Percentiles rank a stretch among this genome's conserved stretches.
phyloP scores from a whole-genome alignment of 2,797 vertebrate genomes.

The Leuciscus waleckii region DNA sequence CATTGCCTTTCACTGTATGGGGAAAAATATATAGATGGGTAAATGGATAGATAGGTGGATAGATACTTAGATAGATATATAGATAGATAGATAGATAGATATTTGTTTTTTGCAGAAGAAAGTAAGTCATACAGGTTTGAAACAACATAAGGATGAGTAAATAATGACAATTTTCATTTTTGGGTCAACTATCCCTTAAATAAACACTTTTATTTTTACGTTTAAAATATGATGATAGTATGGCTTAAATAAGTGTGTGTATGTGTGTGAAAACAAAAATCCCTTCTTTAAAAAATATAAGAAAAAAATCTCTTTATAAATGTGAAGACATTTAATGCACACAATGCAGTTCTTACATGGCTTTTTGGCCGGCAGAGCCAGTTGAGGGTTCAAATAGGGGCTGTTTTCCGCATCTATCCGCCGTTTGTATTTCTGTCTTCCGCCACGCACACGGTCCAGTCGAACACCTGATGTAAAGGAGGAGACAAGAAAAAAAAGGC shows the following conservation, averaged over 20 bases:
- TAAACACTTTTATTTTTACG: not conserved
- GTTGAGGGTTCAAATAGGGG: slow-evolving; percentile 97
- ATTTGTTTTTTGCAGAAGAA: no score
- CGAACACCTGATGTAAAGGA: slow-evolving; percentile 84
- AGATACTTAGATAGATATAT: no score
- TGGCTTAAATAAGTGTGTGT: not conserved
- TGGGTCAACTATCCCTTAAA: not conserved
- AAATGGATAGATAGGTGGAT: no score
- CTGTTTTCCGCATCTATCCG: slow-evolving; percentile 99
- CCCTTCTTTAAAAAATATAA: not conserved
- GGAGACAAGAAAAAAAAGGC: slow-evolving; percentile 29
- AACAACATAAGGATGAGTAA: no score
- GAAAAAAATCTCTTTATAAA: not conserved
- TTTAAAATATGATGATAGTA: no score
- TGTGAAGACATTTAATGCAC: not conserved
- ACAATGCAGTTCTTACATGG: slow-evolving; percentile 87
- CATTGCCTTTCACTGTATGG: not conserved
- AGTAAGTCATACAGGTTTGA: no score
- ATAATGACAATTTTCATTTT: not conserved
- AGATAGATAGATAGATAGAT: no score
- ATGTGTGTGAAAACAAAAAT: not conserved
- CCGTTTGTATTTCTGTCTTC: slow-evolving; percentile 98
- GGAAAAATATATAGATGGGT: not conserved
- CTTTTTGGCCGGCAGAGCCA: slow-evolving; percentile 98
- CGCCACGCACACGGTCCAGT: slow-evolving; percentile 96